phyloP scores from a whole-genome alignment of 2,888 invertebrate species.

The Cyrtodaria siliqua region DNA sequence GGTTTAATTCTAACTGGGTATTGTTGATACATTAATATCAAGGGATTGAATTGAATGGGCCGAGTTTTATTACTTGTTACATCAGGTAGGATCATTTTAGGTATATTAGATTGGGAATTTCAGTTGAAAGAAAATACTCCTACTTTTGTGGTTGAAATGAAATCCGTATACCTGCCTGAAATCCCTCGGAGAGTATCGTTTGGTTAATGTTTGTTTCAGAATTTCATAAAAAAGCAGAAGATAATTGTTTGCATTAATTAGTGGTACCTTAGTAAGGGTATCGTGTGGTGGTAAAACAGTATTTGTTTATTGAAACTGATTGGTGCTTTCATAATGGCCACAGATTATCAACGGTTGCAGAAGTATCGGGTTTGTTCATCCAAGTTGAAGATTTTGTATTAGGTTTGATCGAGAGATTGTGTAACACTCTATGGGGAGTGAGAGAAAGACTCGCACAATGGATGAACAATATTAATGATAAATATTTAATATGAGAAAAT shows the following conservation, averaged over 20 bases:
- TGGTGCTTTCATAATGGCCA: too few relatives aligned
- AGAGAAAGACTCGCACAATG: too few relatives aligned
- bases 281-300: neutral
- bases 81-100: constrained; percentile 34
- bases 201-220: constrained; percentile 40
- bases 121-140: constrained; percentile 22
- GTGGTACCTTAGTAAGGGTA: neutral
- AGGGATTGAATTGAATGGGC: constrained; percentile 41
- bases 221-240: constrained; percentile 20
- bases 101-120: constrained; percentile 31
- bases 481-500: too few relatives aligned
- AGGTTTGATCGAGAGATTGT: too few relatives aligned
- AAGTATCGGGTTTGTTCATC: too few relatives aligned
- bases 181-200: constrained; percentile 49
- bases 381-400: too few relatives aligned
- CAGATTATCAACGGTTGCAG: too few relatives aligned
- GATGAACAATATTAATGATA: too few relatives aligned
- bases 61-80: constrained; percentile 32
- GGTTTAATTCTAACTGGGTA: constrained; percentile 18
- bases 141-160: constrained; percentile 29
- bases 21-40: constrained; percentile 17
- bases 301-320: neutral
- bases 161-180: neutral
- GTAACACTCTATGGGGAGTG: too few relatives aligned
- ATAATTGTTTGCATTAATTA: constrained; percentile 14